Conservation (phyloP, 2,797 vertebrate genomes). For the Eulemur mongoz region DNA sequence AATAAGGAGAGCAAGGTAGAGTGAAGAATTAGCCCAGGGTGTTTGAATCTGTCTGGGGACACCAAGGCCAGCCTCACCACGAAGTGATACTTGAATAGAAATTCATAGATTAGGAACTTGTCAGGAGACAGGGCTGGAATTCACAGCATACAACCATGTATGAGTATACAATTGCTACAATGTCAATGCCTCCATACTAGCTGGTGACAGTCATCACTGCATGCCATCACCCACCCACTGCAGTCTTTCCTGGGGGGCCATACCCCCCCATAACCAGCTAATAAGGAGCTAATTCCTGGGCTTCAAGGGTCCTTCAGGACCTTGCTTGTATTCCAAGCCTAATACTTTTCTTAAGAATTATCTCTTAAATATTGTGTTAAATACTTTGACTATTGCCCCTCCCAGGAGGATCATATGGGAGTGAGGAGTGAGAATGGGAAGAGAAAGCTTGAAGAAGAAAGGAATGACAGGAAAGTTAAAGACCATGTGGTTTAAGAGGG, state of each 20-base stretch:
- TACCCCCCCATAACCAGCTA: neutral
- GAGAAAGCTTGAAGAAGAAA: neutral
- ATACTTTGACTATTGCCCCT: neutral
- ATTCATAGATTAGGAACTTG: neutral
- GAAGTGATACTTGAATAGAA: neutral
- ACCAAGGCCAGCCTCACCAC: neutral
- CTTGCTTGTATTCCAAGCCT: neutral
- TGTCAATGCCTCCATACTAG: neutral
- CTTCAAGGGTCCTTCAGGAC: neutral
- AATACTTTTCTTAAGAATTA: neutral
- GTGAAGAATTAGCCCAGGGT: neutral
- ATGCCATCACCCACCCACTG: accelerated
- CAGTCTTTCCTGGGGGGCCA: neutral
- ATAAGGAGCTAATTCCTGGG: neutral
- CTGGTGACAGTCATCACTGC: neutral
- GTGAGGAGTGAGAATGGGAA: neutral
- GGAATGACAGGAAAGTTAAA: neutral
- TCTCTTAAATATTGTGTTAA: neutral
- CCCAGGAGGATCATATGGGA: neutral
- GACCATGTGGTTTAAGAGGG: neutral
- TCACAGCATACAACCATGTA: neutral
- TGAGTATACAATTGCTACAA: neutral
- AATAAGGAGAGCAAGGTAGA: neutral
- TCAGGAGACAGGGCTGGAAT: neutral
- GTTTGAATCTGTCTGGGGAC: neutral